A percentile compares a stretch with the other conserved stretches of the same genome.
phyloP scores from a whole-genome alignment of 1,140 invertebrate species.

The Leptestheria dahalacensis region DNA sequence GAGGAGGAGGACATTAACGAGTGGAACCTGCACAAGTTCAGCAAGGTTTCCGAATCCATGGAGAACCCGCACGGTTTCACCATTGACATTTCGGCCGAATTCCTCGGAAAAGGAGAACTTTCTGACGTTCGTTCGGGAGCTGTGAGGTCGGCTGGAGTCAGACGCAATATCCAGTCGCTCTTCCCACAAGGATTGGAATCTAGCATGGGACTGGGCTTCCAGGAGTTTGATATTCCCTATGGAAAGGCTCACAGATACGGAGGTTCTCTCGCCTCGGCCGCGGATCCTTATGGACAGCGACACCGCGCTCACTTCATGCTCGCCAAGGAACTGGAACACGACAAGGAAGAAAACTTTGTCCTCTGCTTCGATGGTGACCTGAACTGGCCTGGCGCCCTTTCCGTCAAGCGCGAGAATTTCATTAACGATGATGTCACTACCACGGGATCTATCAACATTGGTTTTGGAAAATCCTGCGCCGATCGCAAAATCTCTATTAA shows the following conservation, averaged over 20 bases:
- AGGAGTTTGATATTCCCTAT: too few relatives aligned
- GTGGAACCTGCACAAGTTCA: neutral
- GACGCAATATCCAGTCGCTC: too few relatives aligned
- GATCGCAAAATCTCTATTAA: slow-evolving; percentile 10
- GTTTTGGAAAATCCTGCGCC: slow-evolving; percentile 12
- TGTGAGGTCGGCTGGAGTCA: too few relatives aligned
- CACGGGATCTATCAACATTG: slow-evolving; percentile 7
- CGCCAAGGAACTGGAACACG: neutral
- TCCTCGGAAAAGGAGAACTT: neutral
- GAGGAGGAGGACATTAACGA: neutral
- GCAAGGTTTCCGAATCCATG: neutral
- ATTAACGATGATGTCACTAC: slow-evolving; percentile 2
- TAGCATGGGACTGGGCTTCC: too few relatives aligned
- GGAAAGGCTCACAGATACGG: neutral
- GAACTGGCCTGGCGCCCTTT: slow-evolving; percentile 3
- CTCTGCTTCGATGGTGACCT: slow-evolving; percentile 8
- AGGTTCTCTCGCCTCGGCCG: slow-evolving; percentile 1
- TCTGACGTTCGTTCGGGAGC: neutral
- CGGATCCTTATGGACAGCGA: slow-evolving; percentile 1
- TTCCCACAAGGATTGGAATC: too few relatives aligned
- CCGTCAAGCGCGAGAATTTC: slow-evolving; percentile 9
- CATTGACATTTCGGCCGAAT: slow-evolving; percentile 3
- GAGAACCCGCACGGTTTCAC: slow-evolving; percentile 1
- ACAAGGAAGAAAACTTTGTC: neutral
- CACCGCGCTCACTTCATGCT: slow-evolving; percentile 4